These are phyloP conservation scores for Cyprinella venusta DNA, from an alignment of 2,797 vertebrate genomes.

Conservation along the genomic window DNA sequence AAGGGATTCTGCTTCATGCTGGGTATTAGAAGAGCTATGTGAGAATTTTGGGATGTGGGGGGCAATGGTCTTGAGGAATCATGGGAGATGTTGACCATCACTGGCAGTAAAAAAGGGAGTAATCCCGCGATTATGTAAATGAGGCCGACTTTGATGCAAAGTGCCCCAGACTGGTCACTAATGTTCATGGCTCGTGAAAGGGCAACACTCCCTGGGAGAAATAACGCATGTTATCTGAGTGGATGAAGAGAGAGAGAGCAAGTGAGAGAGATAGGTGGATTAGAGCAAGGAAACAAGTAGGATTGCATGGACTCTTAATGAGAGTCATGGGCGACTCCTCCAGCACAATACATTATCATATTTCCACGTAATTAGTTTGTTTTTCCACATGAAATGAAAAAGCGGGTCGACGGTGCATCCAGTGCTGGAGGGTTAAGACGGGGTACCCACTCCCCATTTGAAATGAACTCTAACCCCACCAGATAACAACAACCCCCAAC, in stretches of 20 bases:
- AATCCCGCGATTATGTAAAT: slow-evolving; percentile 93
- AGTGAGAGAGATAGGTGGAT: slow-evolving; percentile 57
- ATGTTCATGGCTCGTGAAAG: slow-evolving; percentile 96
- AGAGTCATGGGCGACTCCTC: slow-evolving; percentile 73
- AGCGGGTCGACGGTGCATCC: slow-evolving; percentile 89
- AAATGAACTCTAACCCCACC: slow-evolving; percentile 46
- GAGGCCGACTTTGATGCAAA: slow-evolving; percentile 84
- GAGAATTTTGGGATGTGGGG: neutral
- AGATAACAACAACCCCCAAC: slow-evolving; percentile 24
- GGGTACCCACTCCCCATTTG: slow-evolving; percentile 47
- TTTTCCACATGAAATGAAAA: slow-evolving; percentile 99
- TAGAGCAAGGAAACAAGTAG: slow-evolving; percentile 56
- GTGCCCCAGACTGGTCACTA: slow-evolving; percentile 87
- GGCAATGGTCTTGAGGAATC: slow-evolving; percentile 44
- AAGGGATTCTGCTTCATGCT: slow-evolving; percentile 16
- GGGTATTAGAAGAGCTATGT: slow-evolving; percentile 22
- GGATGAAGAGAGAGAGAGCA: slow-evolving; percentile 41
- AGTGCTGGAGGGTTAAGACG: slow-evolving; percentile 74
- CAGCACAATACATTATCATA: slow-evolving; percentile 97
- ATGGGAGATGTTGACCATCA: slow-evolving; percentile 65
- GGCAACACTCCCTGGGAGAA: slow-evolving; percentile 96
- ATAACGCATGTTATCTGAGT: slow-evolving; percentile 80
- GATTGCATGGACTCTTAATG: slow-evolving; percentile 58
- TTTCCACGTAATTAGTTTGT: slow-evolving; percentile 99
- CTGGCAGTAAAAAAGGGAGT: slow-evolving; percentile 70